Evolutionary conservation across 2,797 vertebrate genomes (phyloP).

Genomic region (Dendrocincla fuliginosa): DNA sequence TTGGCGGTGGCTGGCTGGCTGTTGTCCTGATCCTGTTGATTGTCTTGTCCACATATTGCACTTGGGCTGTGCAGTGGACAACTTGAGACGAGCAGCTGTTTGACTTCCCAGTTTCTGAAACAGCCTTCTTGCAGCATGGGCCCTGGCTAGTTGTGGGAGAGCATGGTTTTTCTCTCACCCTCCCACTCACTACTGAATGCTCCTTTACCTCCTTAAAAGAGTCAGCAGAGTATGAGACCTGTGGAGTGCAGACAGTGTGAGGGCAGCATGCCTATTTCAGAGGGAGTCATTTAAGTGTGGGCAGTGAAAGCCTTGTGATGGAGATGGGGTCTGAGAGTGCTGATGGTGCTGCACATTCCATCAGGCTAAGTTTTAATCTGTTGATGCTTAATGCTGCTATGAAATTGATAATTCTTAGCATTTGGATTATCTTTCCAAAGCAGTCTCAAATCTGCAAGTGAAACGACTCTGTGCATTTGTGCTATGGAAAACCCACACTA

Average conservation of each 20-base stretch:
- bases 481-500: rapidly evolving
- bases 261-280: background rate
- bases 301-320: background rate
- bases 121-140: no score
- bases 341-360: background rate
- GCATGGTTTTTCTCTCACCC: background rate
- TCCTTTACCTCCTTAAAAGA: background rate
- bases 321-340: background rate
- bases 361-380: background rate
- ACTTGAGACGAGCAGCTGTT: rapidly evolving
- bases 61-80: background rate
- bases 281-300: rapidly evolving
- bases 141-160: background rate
- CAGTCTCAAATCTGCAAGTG: background rate
- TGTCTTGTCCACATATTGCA: rapidly evolving
- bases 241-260: background rate
- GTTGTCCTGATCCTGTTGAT: background rate
- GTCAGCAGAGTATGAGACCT: background rate
- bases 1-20: background rate
- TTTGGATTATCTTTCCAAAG: background rate
- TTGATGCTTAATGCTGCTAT: background rate
- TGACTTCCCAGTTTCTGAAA: background rate
- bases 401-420: background rate
- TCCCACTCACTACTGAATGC: rapidly evolving
- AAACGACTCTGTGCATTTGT: rapidly evolving